Evolutionary conservation across 1,140 invertebrate genomes (phyloP), one percentile per base, ranked within the genome.

Genomic region (Akabosia matsudoensis): DNA sequence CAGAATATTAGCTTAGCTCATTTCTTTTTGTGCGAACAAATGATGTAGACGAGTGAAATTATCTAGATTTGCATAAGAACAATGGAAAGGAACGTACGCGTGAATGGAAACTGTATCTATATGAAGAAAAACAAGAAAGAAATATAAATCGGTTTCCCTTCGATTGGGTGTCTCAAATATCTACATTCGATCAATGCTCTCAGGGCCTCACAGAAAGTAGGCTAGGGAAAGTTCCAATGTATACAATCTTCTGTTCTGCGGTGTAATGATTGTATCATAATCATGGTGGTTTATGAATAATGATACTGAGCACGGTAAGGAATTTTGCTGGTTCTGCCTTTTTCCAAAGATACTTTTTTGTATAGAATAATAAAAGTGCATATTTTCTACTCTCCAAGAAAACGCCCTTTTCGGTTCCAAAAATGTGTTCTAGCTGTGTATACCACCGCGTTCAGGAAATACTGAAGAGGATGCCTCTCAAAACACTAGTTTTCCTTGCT

Each of bases 311-410:
- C 18, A 45, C 37, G 37, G 7, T 18, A 18, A 45, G 18, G 37
- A 45, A 45, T 45, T n/a, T 7, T 45, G 37, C 37, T 18, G 18
- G 37, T 18, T 45, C 37, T 45, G 37, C 37, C 37, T 18, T 45
- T 45, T 45, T 45, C 37, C 18, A 7, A n/a, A n/a, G n/a, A n/a
- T 18, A 45, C 37, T 24, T 61, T 61, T 61, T 14, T 61, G 54
- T 61, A 13, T 51, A 13, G 14, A 61, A 61, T 61, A 24, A 10
- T 22, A n/a, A 14, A 61, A 24, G 13, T 51, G n/a, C 24, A 16
- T 61, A 24, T 61, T 61, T 61, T 61, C 54, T 61, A 22, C 54
- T 45, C 37, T 45, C 37, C n/a, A n/a, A n/a, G n/a, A n/a, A n/a
- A n/a, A n/a, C n/a, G n/a, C n/a, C n/a, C n/a, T n/a, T n/a, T n/a